These are phyloP conservation scores for Syrrhaptes paradoxus DNA, from an alignment of 2,113 vertebrate species.

Conservation along the genomic window DNA sequence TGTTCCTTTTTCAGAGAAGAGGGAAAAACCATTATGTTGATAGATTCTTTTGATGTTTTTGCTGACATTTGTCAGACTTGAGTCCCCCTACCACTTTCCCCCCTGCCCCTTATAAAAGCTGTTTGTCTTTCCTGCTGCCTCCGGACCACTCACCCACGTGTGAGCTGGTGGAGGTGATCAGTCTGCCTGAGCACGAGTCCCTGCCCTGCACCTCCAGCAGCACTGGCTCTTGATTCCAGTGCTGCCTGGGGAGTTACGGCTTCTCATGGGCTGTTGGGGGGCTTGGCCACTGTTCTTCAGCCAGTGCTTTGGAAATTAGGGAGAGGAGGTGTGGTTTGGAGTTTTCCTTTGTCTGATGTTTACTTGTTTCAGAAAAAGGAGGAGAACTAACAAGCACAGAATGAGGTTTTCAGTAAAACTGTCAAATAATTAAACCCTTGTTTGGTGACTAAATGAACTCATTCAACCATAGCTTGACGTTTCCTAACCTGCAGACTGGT, in stretches of 20 bases:
- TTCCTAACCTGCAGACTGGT: background rate
- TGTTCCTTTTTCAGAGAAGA: background rate
- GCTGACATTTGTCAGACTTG: background rate
- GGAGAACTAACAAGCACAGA: background rate
- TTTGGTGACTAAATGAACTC: background rate
- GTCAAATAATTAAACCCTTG: background rate
- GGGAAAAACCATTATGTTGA: background rate
- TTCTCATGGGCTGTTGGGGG: background rate
- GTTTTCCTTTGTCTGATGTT: background rate
- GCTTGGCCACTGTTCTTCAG: background rate
- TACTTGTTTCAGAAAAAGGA: background rate
- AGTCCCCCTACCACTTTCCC: background rate
- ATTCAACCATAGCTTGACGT: background rate
- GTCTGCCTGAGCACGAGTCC: background rate
- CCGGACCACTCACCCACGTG: background rate
- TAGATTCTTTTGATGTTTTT: background rate
- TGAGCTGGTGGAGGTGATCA: background rate
- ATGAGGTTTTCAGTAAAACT: background rate
- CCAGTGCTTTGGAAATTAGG: background rate
- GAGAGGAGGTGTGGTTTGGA: rapidly evolving
- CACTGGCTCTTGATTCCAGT: background rate
- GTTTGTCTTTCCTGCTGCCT: background rate
- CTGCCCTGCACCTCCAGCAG: background rate
- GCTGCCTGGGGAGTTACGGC: background rate
- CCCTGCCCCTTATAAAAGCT: background rate